Evolutionary conservation across 2,888 invertebrate species (phyloP).

Genomic region (Ichneumoninae sp.): DNA sequence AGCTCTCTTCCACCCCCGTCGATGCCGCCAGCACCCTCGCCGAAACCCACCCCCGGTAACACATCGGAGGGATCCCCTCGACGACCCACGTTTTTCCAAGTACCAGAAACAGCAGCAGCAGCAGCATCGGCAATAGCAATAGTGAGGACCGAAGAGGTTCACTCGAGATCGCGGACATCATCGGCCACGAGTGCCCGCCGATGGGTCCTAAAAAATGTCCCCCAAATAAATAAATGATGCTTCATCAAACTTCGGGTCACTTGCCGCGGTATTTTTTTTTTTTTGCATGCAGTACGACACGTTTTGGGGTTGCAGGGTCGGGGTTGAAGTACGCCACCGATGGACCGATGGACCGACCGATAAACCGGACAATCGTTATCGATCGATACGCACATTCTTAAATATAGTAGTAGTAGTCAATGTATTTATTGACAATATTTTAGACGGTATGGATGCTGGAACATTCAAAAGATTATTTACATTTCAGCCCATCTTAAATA

Average conservation of each 20-base stretch:
- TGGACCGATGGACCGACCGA: neutral
- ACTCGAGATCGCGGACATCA: constrained; percentile 17
- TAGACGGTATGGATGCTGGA: too few relatives aligned
- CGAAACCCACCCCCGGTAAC: constrained; percentile 42
- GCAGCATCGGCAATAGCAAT: constrained; percentile 9
- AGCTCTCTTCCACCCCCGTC: constrained; percentile 58
- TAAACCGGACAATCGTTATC: neutral
- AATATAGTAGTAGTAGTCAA: too few relatives aligned
- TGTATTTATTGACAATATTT: too few relatives aligned
- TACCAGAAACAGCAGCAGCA: constrained; percentile 40
- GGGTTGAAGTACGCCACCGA: neutral
- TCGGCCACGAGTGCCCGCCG: constrained; percentile 1
- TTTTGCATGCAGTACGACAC: neutral
- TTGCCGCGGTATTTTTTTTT: neutral
- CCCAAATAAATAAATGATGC: constrained; percentile 44
- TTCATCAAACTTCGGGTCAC: constrained; percentile 33
- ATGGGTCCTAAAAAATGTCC: constrained; percentile 33
- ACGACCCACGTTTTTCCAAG: constrained; percentile 56
- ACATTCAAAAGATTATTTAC: too few relatives aligned
- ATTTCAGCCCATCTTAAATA: too few relatives aligned
- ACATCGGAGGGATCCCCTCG: constrained; percentile 43
- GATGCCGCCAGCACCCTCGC: constrained; percentile 67
- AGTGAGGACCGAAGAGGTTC: constrained; percentile 24
- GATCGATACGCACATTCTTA: neutral
- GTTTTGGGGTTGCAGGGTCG: neutral